Evolutionary conservation across 1,140 invertebrate genomes (phyloP), one percentile per base, ranked within the genome.

Genomic region (Charaxes varanes): DNA sequence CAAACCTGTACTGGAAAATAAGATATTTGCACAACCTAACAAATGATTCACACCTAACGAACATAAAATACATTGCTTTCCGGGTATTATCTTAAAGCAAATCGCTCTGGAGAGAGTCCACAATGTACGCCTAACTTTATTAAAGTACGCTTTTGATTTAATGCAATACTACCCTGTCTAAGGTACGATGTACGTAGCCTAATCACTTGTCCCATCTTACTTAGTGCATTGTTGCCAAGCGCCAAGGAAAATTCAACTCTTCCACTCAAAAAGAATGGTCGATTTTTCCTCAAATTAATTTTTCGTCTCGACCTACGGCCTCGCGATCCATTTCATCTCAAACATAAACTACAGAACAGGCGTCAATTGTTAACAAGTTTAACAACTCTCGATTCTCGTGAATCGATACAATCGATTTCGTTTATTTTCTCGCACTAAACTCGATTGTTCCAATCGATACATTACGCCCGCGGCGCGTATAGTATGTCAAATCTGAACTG

Each of bases 351-450:
- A 72, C 64, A 62, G 53, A 69, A 61, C 58, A 73, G 72, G 73
- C 76, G 73, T 80, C 76, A 80, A 78, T 77, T 78, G 71, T 77
- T 78, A 80, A 80, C 72, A 76, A 68, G 70, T 65, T 77, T 78
- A 80, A 80, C 72, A 76, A 68, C 70, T 65, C 59, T 80, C 71
- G 76, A 78, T 76, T 76, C 72, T 73, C 66, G 72, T 72, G 70
- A 73, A 68, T 52, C 60, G 72, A 77, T 80, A 72, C 56, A 62
- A 77, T 73, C 70, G 71, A 76, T 71, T 72, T 66, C 68, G 57
- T 73, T 79, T 79, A 77, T 79, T 74, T 74, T 77, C 67, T 67
- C 56, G 62, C 58, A 61, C 59, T 67, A 65, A 58, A 62, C 62
- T 67, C 67, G 66, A 74, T 73, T 69, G 68, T 74, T 69, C 60